These are phyloP conservation scores for Eurytoma adleriae DNA, from an alignment of 2,888 invertebrate species.

Conservation along the genomic window DNA sequence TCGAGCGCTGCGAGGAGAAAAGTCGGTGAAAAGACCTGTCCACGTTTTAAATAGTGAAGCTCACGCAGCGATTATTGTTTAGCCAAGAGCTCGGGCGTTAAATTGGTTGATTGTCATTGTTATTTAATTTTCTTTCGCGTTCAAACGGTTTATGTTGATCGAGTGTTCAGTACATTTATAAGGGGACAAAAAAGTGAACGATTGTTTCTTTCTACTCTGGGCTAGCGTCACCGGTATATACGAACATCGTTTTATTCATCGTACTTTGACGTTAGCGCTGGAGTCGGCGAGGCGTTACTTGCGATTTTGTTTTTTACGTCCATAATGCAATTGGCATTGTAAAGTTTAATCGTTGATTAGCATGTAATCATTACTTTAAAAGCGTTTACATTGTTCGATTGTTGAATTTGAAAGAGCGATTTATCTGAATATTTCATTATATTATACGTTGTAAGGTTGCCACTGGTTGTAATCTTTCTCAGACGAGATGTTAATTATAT, in stretches of 20 bases:
- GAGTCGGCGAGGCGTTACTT: no score
- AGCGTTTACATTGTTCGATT: slow-evolving; percentile 53
- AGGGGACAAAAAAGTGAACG: not conserved
- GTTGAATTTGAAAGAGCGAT: slow-evolving; percentile 54
- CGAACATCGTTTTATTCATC: not conserved
- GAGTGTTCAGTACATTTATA: slow-evolving; percentile 39
- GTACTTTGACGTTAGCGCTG: slow-evolving; percentile 17
- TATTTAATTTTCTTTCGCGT: slow-evolving; percentile 15
- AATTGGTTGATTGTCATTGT: slow-evolving; percentile 14
- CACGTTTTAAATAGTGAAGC: not conserved
- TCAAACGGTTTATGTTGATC: slow-evolving; percentile 25
- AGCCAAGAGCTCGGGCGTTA: slow-evolving; percentile 44
- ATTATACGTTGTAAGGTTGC: slow-evolving; percentile 35
- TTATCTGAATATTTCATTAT: slow-evolving; percentile 51
- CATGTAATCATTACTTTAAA: slow-evolving; percentile 22
- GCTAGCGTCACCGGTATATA: slow-evolving; percentile 6
- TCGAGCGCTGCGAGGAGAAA: not conserved
- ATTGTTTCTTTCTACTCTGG: slow-evolving; percentile 12
- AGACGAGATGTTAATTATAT: not conserved
- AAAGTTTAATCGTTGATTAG: slow-evolving; percentile 52
- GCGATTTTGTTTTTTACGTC: slow-evolving; percentile 39
- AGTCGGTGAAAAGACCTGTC: not conserved
- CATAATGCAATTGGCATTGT: slow-evolving; percentile 42
- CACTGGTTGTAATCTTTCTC: slow-evolving; percentile 5
- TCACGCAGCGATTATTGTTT: not conserved